These are phyloP conservation scores for Grantiella picta DNA, from an alignment of 2,113 vertebrate species.

Conservation along the genomic window DNA sequence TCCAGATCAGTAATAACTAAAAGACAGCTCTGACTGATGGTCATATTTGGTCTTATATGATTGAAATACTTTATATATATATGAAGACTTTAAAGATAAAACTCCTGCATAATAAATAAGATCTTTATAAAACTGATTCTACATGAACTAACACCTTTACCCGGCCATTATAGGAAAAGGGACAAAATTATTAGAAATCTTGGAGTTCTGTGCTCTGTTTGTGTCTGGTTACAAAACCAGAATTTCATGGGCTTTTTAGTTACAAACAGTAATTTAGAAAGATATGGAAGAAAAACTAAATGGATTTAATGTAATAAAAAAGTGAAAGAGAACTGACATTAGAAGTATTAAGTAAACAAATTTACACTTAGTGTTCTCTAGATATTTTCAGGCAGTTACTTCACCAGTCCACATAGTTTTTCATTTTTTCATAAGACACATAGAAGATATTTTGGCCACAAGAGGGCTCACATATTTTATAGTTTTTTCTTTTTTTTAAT, in stretches of 20 bases:
- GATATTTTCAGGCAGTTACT: background rate
- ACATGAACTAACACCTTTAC: background rate
- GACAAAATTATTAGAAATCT: background rate
- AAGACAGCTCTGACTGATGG: background rate
- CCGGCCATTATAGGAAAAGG: background rate
- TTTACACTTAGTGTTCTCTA: background rate
- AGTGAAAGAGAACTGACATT: background rate
- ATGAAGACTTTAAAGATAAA: background rate
- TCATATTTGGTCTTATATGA: background rate
- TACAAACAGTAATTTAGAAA: background rate
- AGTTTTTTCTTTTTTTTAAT: background rate
- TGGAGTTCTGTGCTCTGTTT: background rate
- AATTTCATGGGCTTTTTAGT: background rate
- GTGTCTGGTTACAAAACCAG: background rate
- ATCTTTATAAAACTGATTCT: background rate
- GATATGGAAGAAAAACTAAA: background rate
- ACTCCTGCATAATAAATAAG: background rate
- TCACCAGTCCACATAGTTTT: background rate
- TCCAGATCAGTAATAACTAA: background rate
- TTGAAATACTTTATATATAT: background rate
- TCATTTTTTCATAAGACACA: background rate
- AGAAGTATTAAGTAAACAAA: background rate
- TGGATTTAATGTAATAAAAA: background rate
- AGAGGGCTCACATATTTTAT: conserved; percentile 45
- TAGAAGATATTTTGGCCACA: conserved; percentile 11